These are phyloP conservation scores for Wiebesia pumilae DNA, from an alignment of 1,140 invertebrate genomes.

Conservation along the genomic window DNA sequence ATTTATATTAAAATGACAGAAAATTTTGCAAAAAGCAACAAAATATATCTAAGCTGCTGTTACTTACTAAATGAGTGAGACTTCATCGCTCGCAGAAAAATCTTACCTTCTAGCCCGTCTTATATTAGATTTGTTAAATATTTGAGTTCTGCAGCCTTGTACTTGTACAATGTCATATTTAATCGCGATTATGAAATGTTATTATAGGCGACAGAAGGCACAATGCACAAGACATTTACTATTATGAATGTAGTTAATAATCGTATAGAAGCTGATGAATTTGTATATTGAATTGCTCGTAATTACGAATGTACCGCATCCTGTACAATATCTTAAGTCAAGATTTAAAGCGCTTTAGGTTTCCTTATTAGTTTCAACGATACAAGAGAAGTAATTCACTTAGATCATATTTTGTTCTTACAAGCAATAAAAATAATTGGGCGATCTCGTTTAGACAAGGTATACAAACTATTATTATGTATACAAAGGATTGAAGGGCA, in stretches of 20 bases:
- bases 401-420: not conserved
- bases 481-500: not conserved
- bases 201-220: not conserved
- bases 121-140: not conserved
- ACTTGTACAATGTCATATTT: not conserved
- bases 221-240: not conserved
- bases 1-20: too few relatives aligned
- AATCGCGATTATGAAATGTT: not conserved
- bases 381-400: not conserved
- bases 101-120: not conserved
- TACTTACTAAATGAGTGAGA: not conserved
- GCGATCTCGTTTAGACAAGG: slow-evolving; percentile 11
- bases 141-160: not conserved
- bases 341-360: not conserved
- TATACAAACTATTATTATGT: not conserved
- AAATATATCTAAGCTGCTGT: not conserved
- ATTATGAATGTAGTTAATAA: not conserved
- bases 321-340: too few relatives aligned
- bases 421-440: not conserved
- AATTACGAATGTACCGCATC: not conserved
- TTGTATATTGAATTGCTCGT: not conserved
- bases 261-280: not conserved
- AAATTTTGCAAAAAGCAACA: not conserved
- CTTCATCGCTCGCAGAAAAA: not conserved
- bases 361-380: not conserved